Conservation (phyloP, 2,113 vertebrate genomes). For the Myocastor coypus region DNA sequence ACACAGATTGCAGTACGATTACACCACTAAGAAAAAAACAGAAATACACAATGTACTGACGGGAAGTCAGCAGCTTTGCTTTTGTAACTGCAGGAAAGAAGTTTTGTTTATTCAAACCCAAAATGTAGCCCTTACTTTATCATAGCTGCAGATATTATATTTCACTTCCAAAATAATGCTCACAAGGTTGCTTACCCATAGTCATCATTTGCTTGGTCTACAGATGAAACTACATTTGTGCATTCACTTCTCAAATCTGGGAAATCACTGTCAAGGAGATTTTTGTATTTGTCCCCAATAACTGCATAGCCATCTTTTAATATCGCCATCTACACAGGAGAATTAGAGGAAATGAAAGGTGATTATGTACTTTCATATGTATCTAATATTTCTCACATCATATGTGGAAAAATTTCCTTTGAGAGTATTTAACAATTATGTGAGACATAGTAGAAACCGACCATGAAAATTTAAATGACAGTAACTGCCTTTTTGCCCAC, state of each 20-base stretch:
- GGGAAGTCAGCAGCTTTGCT: not conserved
- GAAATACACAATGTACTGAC: not conserved
- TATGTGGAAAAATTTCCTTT: not conserved
- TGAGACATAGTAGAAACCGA: not conserved
- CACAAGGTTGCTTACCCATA: conserved; percentile 60
- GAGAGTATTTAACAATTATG: not conserved
- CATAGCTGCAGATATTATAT: not conserved
- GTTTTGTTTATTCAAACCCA: not conserved
- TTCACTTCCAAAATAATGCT: not conserved
- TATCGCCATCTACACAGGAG: conserved; percentile 78
- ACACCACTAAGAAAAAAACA: not conserved
- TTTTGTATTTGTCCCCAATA: conserved; percentile 66
- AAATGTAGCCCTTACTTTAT: not conserved
- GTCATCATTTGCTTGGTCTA: conserved; percentile 61
- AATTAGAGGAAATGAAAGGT: conserved; percentile 13
- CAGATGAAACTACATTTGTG: not conserved
- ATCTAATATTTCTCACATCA: not conserved
- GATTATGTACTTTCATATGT: not conserved
- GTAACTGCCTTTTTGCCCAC: not conserved
- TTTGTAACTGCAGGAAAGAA: not conserved
- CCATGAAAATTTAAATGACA: not conserved
- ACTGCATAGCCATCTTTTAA: conserved; percentile 64
- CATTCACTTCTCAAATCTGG: conserved; percentile 65
- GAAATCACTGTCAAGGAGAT: conserved; percentile 77
- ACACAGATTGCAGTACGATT: not conserved